Percentiles rank a stretch among this genome's conserved stretches.
Evolutionary conservation across 2,797 vertebrate genomes (phyloP).

Genomic region (Argentina silus): DNA sequence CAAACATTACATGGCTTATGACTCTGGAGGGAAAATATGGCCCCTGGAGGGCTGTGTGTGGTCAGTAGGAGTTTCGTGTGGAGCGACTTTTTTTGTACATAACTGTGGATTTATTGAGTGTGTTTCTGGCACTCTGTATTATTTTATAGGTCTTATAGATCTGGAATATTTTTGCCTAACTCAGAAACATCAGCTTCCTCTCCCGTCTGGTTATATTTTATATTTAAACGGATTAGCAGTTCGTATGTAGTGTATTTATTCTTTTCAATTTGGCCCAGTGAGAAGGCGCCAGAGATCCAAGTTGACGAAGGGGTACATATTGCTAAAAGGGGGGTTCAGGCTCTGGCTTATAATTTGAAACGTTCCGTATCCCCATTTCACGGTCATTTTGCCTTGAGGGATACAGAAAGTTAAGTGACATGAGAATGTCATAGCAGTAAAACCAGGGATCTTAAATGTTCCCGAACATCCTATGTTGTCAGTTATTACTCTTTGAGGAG

Average conservation of each 20-base stretch:
- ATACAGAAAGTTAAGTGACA: neutral
- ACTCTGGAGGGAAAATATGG: conserved; percentile 83
- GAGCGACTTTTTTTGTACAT: conserved; percentile 63
- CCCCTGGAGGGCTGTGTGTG: conserved; percentile 78
- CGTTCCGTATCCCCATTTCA: neutral
- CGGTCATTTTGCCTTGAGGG: neutral
- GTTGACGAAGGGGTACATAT: neutral
- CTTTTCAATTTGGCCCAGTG: conserved; percentile 34
- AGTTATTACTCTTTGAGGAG: neutral
- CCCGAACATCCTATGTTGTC: neutral
- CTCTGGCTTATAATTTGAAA: neutral
- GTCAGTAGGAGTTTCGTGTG: conserved; percentile 64
- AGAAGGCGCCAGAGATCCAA: conserved; percentile 15
- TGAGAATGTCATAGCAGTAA: neutral
- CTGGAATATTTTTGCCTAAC: conserved; percentile 64
- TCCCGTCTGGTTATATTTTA: conserved; percentile 61
- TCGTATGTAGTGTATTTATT: conserved; percentile 70
- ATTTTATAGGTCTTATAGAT: conserved; percentile 85
- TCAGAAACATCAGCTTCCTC: conserved; percentile 51
- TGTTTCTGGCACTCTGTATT: conserved; percentile 68
- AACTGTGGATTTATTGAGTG: conserved; percentile 67
- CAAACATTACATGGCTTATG: conserved; percentile 76
- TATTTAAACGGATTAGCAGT: conserved; percentile 67
- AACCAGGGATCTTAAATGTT: neutral
- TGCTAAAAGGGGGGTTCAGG: neutral